Base-by-base conservation (phyloP, 2,888 invertebrate species). In the Drosophila mettleri region DNA sequence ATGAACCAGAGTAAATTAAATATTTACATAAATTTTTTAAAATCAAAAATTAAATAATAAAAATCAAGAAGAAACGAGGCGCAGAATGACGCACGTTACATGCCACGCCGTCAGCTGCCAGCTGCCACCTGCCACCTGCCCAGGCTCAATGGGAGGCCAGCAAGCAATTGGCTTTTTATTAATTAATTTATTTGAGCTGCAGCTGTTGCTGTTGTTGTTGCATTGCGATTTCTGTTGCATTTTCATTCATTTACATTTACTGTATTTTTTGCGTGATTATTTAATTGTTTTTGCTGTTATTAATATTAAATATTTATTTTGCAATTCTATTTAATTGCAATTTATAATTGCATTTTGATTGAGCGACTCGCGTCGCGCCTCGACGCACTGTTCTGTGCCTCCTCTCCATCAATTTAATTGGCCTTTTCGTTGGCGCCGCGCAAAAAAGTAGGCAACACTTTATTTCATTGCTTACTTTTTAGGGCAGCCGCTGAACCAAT, bases 241-340 rank as follows among this genome's bases (percentile, higher is more conserved):
- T 64, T 62, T 45, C 49, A 18, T 53, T n/a, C 10, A 31, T 41
- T 43, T 24, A 7, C 12, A n/a, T n/a, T 54, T 33, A 3, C 12
- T 54, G 20, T 55, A 29, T 53, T 68, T 31, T 65, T 61, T 65
- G 41, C 67, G 24, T 45, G 43, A 45, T 69, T 43, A 22, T 33
- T 34, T 34, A 49, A 49, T 49, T 66, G 24, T 51, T 45, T 45
- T 57, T 67, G 33, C 62, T 74, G 57, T 68, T 80, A 78, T 80
- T 84, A 76, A 81, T 80, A 85, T 85, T 84, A 86, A 88, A 85
- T 85, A 87, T 85, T 85, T 85, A 88, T 86, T 84, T 84, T 79
- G 69, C 74, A 73, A 81, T 86, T 86, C 65, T 74, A 86, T 85
- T 87, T 88, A 79, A 84, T 84, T 88, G 72, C 84, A 73, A 80